phyloP scores from a whole-genome alignment of 2,797 vertebrate species.

The Lophius americanus region DNA sequence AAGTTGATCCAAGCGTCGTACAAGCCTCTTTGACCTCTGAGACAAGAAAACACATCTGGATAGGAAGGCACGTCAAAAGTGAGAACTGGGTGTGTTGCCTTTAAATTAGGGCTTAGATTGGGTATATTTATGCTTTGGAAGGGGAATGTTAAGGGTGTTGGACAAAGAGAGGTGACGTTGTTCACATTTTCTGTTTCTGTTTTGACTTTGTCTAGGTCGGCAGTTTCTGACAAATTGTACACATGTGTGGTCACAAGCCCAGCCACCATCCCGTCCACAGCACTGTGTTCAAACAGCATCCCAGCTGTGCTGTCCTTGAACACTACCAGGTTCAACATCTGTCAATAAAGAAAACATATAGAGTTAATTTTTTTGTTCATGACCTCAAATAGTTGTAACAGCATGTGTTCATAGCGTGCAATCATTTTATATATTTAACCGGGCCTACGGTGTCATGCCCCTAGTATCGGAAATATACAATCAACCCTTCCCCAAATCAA shows the following conservation, averaged over 20 bases:
- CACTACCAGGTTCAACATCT: slow-evolving; percentile 83
- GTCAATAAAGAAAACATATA: slow-evolving; percentile 24
- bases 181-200: slow-evolving; percentile 37
- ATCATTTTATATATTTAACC: no score
- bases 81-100: slow-evolving; percentile 69
- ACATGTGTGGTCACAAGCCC: slow-evolving; percentile 77
- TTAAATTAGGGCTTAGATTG: slow-evolving; percentile 36
- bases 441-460: no score
- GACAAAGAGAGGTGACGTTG: slow-evolving; percentile 31
- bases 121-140: slow-evolving; percentile 49
- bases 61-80: slow-evolving; percentile 80
- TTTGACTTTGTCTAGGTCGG: slow-evolving; percentile 49
- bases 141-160: slow-evolving; percentile 62
- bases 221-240: slow-evolving; percentile 80
- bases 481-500: no score
- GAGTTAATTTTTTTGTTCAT: not conserved
- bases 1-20: slow-evolving; percentile 86
- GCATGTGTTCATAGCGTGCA: not conserved
- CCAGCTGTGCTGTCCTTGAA: slow-evolving; percentile 81
- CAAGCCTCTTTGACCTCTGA: slow-evolving; percentile 78
- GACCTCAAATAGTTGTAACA: not conserved
- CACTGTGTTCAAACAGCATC: slow-evolving; percentile 83
- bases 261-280: slow-evolving; percentile 84
- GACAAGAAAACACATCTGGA: slow-evolving; percentile 80
- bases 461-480: no score